Base-by-base conservation (phyloP, 2,797 vertebrate species). In the Sebastes melanostomus region DNA sequence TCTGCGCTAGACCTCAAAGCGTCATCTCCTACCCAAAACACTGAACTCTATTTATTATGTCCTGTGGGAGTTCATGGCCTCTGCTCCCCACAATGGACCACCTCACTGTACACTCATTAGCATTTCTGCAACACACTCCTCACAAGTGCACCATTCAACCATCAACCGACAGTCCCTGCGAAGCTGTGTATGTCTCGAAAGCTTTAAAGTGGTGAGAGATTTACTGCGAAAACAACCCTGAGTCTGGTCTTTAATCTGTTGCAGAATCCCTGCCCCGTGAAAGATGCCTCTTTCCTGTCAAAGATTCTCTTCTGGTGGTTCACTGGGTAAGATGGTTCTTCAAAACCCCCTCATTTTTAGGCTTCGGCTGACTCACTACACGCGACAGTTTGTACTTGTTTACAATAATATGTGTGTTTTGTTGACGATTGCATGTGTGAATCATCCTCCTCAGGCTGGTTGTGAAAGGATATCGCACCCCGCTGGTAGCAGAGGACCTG, bases 301-400 rank as follows among this genome's bases (percentile, higher is more conserved):
- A 98, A 96, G 94, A 96, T 97, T 66, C 96, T 96, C 77, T 99
- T 98, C 95, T 99, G 98, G 97, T 99, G 98, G 98, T 97, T 98
- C 86, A 97, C 95, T 78, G 95, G 98, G 98, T 99, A 96, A 96
- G 98, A 92, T 83, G 89, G 89, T 88, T 91, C 84, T 89, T 82
- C 79, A 25, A 86, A 66, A 88, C 32, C 61, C 67, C 20, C 2
- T 80, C 3, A 89, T 88, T 90, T 91, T 78, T 82, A 54, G 73
- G n/a, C 65, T 58, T 30, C 1, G 20, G 60, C 34, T 92, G 88
- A 90, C 66, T 93, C 89, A 89, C 74, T 84, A 46, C 34, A 78
- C 6, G 82, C 61, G 83, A 86, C 84, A 75, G 80, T 84, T 80
- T 90, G 59, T 61, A 61, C 80, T 89, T 93, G 91, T 94, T 92